Conservation (phyloP, 1,140 invertebrate genomes). For the Bombus breviceps region DNA sequence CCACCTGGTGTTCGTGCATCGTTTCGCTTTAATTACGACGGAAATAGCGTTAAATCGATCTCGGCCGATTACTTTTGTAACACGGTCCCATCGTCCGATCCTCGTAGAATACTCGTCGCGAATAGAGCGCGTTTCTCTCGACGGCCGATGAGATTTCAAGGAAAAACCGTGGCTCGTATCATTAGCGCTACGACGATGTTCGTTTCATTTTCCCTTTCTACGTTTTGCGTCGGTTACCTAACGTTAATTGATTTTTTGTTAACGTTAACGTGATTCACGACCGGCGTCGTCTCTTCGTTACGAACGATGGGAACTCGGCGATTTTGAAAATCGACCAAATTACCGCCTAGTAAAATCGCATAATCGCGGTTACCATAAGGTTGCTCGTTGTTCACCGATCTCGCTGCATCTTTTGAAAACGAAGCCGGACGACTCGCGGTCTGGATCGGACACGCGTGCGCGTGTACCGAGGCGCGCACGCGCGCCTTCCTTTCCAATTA, state of each 20-base stretch:
- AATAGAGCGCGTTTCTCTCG: not conserved
- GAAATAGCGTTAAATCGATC: conserved; percentile 6
- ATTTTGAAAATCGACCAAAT: not conserved
- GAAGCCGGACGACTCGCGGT: not conserved
- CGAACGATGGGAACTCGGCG: not conserved
- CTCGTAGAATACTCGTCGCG: not conserved
- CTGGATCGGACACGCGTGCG: conserved; percentile 22
- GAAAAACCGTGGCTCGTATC: too few relatives aligned
- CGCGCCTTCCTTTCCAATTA: conserved; percentile 80
- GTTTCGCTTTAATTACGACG: not conserved
- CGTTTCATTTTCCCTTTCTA: not conserved
- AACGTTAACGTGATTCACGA: not conserved
- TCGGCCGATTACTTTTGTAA: not conserved
- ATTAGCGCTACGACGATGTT: not conserved
- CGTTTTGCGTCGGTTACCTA: too few relatives aligned
- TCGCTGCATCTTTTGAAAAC: not conserved
- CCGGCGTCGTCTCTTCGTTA: not conserved
- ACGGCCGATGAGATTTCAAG: too few relatives aligned
- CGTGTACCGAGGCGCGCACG: conserved; percentile 42
- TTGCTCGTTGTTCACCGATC: not conserved
- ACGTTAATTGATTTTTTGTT: not conserved
- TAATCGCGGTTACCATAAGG: not conserved
- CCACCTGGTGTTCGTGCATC: not conserved
- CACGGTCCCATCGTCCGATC: not conserved
- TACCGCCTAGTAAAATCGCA: not conserved